phyloP scores from a whole-genome alignment of 2,113 vertebrate genomes.

The Rutilus rutilus region DNA sequence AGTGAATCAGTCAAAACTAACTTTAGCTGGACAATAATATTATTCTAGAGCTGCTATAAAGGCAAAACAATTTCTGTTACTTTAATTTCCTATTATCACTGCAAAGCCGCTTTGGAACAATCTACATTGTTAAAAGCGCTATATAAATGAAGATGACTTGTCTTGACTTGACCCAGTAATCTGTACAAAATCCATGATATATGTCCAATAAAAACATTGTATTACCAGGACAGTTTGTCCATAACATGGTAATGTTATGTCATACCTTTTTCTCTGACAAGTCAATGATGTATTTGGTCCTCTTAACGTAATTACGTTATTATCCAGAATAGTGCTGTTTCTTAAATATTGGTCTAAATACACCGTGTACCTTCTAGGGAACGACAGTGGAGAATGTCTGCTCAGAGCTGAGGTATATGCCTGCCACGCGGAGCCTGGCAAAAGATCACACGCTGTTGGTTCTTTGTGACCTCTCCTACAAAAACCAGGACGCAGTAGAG shows the following conservation, averaged over 20 bases:
- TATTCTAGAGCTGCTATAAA: too few species aligned
- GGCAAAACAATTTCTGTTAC: too few species aligned
- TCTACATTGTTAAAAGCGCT: too few species aligned
- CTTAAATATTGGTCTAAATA: not conserved
- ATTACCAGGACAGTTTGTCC: not conserved
- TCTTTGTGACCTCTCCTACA: constrained; percentile 86
- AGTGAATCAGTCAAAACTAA: too few species aligned
- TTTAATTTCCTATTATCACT: too few species aligned
- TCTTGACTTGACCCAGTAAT: not conserved
- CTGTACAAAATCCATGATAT: not conserved
- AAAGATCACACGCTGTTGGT: constrained; percentile 84
- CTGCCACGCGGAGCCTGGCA: constrained; percentile 81
- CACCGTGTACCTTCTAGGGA: constrained; percentile 74
- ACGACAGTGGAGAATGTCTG: constrained; percentile 93
- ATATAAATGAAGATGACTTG: too few species aligned
- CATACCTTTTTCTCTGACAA: not conserved
- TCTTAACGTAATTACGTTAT: not conserved
- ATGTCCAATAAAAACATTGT: not conserved
- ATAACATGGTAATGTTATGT: not conserved
- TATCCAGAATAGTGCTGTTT: not conserved
- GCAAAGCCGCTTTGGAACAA: too few species aligned
- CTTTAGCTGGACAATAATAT: too few species aligned
- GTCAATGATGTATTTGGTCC: not conserved
- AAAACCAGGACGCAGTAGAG: constrained; percentile 83
- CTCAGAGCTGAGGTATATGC: constrained; percentile 89